Conservation (phyloP, 2,888 invertebrate species). For the Myopa tessellatipennis region DNA sequence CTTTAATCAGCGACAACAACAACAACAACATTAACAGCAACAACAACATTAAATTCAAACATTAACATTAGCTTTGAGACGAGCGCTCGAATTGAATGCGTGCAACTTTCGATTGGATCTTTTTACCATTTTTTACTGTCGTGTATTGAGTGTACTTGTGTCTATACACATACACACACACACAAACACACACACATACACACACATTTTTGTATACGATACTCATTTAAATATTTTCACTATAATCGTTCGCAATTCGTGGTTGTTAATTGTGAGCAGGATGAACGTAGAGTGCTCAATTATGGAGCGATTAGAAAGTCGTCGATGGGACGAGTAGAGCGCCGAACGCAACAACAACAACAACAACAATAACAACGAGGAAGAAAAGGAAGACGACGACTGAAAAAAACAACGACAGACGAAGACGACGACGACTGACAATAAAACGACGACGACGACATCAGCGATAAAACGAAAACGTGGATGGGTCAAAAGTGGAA, state of each 20-base stretch:
- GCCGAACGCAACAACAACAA: not conserved
- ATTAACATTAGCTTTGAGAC: not conserved
- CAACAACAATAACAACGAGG: slow-evolving; percentile 21
- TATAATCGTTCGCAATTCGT: slow-evolving; percentile 27
- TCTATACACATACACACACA: too few species aligned
- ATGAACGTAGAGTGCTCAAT: slow-evolving; percentile 50
- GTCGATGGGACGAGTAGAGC: slow-evolving; percentile 48
- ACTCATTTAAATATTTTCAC: slow-evolving; percentile 34
- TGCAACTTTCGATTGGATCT: not conserved
- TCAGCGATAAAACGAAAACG: too few species aligned
- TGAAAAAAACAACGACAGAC: slow-evolving; percentile 36
- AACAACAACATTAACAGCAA: slow-evolving; percentile 14
- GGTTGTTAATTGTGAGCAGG: slow-evolving; percentile 36
- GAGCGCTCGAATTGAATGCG: not conserved
- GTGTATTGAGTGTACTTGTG: too few species aligned
- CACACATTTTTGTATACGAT: not conserved
- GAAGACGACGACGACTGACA: slow-evolving; percentile 46
- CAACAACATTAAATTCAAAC: not conserved
- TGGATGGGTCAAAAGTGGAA: slow-evolving; percentile 19
- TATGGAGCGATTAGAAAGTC: slow-evolving; percentile 64
- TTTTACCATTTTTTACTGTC: not conserved
- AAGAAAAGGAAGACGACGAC: slow-evolving; percentile 45
- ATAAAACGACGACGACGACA: slow-evolving; percentile 29
- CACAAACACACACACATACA: too few species aligned
- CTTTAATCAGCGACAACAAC: not conserved